Evolutionary conservation across 2,113 vertebrate genomes (phyloP), one percentile per base, ranked within the genome.

Genomic region (Takifugu flavidus): DNA sequence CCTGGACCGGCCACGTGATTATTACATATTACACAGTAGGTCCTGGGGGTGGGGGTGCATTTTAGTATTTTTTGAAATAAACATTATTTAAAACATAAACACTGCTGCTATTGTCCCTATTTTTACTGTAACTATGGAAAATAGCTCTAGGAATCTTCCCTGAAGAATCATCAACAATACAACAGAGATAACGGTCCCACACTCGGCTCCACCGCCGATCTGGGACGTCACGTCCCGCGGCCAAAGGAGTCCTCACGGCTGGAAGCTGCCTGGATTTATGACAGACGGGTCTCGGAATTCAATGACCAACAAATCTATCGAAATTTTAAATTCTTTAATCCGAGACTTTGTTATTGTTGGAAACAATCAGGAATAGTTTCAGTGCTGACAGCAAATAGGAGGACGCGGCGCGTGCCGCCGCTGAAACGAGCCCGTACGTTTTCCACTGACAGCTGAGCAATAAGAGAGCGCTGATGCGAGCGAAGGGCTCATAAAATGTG

Each of bases 401-500:
- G 34, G 49, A 46, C 15, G 60, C 65, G 49, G 59, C 29, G 34
- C 34, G 34, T 8, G 34, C 34, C 68, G 65, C 54, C 50, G 61
- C 56, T 66, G 65, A 85, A 82, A 82, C 71, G 78, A 74, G 77
- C 68, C 69, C 77, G 67, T 66, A 80, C 79, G 78, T 77, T 67
- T 61, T 57, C 70, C 63, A 26, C 72, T 39, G 72, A 75, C 72
- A 79, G 81, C 80, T 68, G 75, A 84, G 80, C 28, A 62, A 87
- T 74, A 84, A 74, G 74, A 83, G 82, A 81, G 79, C 80, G 69
- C 59, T 72, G 79, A 60, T 75, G 80, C 75, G 42, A 66, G 62
- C 76, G 67, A 85, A 84, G 65, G 74, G 75, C 86, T 86, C 86
- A 84, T 89, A 85, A 89, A 88, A 89, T 81, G 83, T 88, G 87